Conservation (phyloP, 2,888 invertebrate genomes). For the Pterobdella sp. region DNA sequence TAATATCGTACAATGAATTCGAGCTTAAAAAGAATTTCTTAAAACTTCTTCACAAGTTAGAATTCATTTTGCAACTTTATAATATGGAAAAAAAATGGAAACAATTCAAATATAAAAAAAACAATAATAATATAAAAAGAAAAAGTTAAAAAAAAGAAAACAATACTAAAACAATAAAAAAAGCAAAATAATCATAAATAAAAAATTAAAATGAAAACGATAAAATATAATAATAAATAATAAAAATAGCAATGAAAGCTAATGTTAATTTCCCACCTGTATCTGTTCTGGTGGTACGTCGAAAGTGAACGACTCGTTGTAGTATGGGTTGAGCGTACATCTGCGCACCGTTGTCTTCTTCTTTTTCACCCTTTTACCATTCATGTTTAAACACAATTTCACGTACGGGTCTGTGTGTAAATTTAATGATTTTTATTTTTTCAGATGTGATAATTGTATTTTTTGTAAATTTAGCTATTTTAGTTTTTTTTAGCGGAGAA, state of each 20-base stretch:
- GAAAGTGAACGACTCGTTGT: conserved; percentile 99
- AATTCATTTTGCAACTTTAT: no score
- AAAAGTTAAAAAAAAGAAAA: not conserved
- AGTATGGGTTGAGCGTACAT: conserved; percentile 99
- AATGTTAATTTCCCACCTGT: conserved; percentile 63
- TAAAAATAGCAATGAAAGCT: not conserved
- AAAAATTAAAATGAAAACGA: not conserved
- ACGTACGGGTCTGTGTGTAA: conserved; percentile 95
- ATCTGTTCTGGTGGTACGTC: conserved; percentile 99
- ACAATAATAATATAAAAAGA: not conserved
- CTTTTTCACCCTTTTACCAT: conserved; percentile 99
- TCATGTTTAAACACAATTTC: conserved; percentile 98
- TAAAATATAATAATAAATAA: not conserved
- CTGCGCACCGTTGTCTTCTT: conserved; percentile 99
- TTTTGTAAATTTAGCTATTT: not conserved
- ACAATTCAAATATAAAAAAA: not conserved
- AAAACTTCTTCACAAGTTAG: no score
- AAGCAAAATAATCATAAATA: not conserved
- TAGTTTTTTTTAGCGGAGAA: not conserved
- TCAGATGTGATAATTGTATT: not conserved
- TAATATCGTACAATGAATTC: no score
- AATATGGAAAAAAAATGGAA: not conserved
- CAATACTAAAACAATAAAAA: not conserved
- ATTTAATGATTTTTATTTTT: not conserved
- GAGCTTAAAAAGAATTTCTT: no score